A percentile compares a stretch with the other conserved stretches of the same genome.
phyloP scores from a whole-genome alignment of 1,140 invertebrate genomes.

The Brachionus rotundiformis region DNA sequence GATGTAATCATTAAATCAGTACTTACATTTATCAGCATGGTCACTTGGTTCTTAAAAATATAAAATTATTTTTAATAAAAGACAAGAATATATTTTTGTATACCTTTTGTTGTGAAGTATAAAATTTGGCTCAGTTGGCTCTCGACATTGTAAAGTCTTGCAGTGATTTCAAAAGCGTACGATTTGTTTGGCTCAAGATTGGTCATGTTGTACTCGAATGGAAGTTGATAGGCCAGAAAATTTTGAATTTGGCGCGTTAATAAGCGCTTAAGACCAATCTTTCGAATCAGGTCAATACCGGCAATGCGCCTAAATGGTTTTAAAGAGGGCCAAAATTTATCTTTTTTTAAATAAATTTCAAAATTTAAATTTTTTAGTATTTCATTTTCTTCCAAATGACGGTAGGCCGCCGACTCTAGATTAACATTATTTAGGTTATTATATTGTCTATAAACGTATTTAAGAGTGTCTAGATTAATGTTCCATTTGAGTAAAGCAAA shows the following conservation, averaged over 20 bases:
- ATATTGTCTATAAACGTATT: background rate
- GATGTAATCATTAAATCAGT: background rate
- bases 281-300: background rate
- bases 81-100: background rate
- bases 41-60: background rate
- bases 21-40: slow-evolving; percentile 45
- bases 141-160: slow-evolving; percentile 25
- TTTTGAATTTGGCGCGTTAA: background rate
- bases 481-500: slow-evolving; percentile 31
- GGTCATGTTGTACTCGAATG: slow-evolving; percentile 36
- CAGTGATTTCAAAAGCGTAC: background rate
- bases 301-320: background rate
- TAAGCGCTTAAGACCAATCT: slow-evolving; percentile 13
- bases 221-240: background rate
- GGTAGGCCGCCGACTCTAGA: background rate
- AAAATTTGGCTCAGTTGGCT: background rate
- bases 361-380: slow-evolving; percentile 34
- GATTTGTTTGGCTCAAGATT: background rate
- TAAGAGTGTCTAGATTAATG: background rate
- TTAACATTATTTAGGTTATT: slow-evolving; percentile 5
- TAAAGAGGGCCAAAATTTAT: background rate
- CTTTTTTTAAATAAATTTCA: slow-evolving; percentile 45
- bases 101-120: background rate
- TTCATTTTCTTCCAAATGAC: background rate
- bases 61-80: background rate